Percentiles rank a stretch among this genome's conserved stretches.
phyloP scores from a whole-genome alignment of 2,888 invertebrate genomes.

The Agrochola circellaris region DNA sequence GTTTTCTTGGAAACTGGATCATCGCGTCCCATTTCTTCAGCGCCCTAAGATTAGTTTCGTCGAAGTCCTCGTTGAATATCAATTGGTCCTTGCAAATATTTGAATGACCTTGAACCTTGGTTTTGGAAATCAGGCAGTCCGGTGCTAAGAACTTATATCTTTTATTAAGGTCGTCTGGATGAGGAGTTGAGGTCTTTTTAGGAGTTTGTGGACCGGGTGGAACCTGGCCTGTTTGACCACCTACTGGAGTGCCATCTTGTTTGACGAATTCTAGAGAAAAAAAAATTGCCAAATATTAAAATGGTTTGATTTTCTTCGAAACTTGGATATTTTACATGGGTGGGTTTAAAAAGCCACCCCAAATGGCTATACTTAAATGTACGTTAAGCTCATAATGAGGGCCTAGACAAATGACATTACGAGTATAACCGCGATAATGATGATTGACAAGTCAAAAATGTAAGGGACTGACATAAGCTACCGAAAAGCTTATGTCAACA shows the following conservation, averaged over 20 bases:
- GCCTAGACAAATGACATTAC: background rate
- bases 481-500: background rate
- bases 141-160: background rate
- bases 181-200: background rate
- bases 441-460: background rate
- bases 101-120: conserved; percentile 57
- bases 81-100: conserved; percentile 75
- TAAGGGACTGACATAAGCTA: background rate
- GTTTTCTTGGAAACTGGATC: conserved; percentile 90
- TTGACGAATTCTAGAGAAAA: conserved; percentile 76
- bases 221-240: background rate
- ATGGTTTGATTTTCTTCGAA: background rate
- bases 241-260: conserved; percentile 61
- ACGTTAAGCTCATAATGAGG: background rate
- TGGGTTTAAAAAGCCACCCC: background rate
- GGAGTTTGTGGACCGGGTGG: background rate
- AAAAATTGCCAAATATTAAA: background rate
- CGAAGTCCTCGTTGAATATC: conserved; percentile 61
- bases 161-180: rapidly evolving
- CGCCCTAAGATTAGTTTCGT: conserved; percentile 50
- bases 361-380: background rate
- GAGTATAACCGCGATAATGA: background rate
- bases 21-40: conserved; percentile 89
- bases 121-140: conserved; percentile 22
- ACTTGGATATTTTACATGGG: background rate